phyloP scores from a whole-genome alignment of 2,797 vertebrate genomes.

The Enteromius radiatus region DNA sequence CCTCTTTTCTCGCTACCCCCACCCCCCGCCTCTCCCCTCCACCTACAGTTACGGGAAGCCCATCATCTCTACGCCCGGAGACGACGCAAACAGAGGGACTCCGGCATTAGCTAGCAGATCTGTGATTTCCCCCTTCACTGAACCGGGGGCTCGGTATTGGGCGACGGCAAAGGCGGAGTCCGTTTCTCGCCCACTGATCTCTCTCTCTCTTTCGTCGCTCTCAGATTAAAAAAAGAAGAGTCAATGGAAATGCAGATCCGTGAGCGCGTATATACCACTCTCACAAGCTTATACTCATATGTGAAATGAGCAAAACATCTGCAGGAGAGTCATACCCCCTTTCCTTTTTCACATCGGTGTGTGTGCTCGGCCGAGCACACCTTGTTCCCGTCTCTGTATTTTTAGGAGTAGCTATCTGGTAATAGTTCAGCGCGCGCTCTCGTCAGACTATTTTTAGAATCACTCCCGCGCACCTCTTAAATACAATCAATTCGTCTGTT shows the following conservation, averaged over 20 bases:
- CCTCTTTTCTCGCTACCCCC: slow-evolving; percentile 59
- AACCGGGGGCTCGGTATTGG: slow-evolving; percentile 64
- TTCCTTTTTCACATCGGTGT: slow-evolving; percentile 5
- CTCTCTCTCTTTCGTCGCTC: slow-evolving; percentile 51
- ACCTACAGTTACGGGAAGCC: slow-evolving; percentile 79
- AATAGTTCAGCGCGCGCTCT: slow-evolving; percentile 19
- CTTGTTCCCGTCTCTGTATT: slow-evolving; percentile 21
- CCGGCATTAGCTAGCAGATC: slow-evolving; percentile 62
- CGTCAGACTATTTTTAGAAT: slow-evolving; percentile 53
- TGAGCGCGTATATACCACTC: slow-evolving; percentile 53
- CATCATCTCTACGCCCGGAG: slow-evolving; percentile 73
- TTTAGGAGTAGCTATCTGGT: slow-evolving; percentile 32
- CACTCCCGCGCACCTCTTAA: slow-evolving; percentile 36
- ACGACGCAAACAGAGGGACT: slow-evolving; percentile 60
- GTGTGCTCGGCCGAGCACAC: slow-evolving; percentile 34
- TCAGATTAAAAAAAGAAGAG: slow-evolving; percentile 55
- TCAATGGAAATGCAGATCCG: slow-evolving; percentile 67
- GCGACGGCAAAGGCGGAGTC: slow-evolving; percentile 70
- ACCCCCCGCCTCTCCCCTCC: slow-evolving; percentile 75
- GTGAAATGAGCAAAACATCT: slow-evolving; percentile 58
- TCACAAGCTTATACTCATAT: slow-evolving; percentile 69
- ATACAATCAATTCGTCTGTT: slow-evolving; percentile 45
- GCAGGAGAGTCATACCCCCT: neutral
- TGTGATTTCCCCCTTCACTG: slow-evolving; percentile 62
- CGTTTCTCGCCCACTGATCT: slow-evolving; percentile 53